These are phyloP conservation scores for Melanerpes formicivorus DNA, from an alignment of 2,113 vertebrate genomes.

Conservation along the genomic window DNA sequence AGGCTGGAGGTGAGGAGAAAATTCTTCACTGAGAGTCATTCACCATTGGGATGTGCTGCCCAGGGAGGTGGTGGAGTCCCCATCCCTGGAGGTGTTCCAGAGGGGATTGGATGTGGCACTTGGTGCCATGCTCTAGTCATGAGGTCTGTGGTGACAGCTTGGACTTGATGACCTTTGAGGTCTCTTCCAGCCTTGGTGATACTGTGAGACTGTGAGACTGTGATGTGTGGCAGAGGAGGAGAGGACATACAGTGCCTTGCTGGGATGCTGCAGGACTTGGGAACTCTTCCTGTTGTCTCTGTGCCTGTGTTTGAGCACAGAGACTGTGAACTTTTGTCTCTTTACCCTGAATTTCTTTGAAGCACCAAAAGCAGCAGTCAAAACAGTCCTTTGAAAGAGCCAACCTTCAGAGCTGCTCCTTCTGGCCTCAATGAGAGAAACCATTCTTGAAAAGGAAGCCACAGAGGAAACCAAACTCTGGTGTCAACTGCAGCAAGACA, in stretches of 20 bases:
- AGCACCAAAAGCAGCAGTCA: not conserved
- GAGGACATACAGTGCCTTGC: fast-evolving
- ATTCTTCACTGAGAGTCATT: too few species aligned
- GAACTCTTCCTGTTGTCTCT: not conserved
- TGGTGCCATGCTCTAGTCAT: too few species aligned
- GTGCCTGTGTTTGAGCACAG: not conserved
- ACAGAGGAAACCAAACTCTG: not conserved
- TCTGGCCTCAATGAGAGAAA: not conserved
- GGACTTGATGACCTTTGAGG: too few species aligned
- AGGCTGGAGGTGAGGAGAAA: too few species aligned
- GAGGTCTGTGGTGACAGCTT: too few species aligned
- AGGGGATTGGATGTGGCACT: too few species aligned
- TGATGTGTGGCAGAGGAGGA: not conserved
- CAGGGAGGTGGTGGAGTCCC: too few species aligned
- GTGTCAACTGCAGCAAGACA: not conserved
- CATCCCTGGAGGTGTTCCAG: too few species aligned
- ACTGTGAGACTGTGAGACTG: too few species aligned
- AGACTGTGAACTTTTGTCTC: not conserved
- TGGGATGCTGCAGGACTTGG: not conserved
- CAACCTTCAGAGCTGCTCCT: not conserved
- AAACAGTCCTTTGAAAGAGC: not conserved
- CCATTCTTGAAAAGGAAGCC: not conserved
- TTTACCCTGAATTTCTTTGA: not conserved
- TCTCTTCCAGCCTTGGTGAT: too few species aligned
- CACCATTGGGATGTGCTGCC: too few species aligned